phyloP scores from a whole-genome alignment of 1,140 invertebrate genomes.

The Scaptodrosophila lebanonensis region DNA sequence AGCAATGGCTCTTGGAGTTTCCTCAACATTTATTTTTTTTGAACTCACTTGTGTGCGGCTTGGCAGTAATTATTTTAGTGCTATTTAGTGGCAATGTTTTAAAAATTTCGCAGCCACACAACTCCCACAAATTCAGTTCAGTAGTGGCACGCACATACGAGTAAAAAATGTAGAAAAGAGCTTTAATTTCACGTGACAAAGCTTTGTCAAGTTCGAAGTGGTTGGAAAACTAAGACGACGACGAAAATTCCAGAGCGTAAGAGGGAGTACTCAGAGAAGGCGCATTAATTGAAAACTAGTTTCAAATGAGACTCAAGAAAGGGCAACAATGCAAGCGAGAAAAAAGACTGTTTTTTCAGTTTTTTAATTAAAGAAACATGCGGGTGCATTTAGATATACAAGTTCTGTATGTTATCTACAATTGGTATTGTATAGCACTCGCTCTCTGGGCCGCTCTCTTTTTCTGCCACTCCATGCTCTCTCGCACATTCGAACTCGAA shows the following conservation, averaged over 20 bases:
- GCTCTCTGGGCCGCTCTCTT: slow-evolving; percentile 2
- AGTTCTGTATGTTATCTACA: slow-evolving; percentile 27
- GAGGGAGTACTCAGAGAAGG: neutral
- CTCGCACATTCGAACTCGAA: slow-evolving; percentile 57
- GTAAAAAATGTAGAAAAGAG: slow-evolving; percentile 54
- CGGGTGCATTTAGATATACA: slow-evolving; percentile 19
- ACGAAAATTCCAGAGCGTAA: slow-evolving; percentile 25
- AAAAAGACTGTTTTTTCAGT: no score
- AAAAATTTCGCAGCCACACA: slow-evolving; percentile 7
- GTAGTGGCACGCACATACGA: slow-evolving; percentile 5
- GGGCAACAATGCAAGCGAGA: no score
- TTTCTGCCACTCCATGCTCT: slow-evolving; percentile 19
- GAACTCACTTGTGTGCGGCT: neutral
- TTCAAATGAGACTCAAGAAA: neutral
- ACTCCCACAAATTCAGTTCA: slow-evolving; percentile 19
- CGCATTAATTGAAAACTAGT: neutral
- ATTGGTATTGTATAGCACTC: neutral
- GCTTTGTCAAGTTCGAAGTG: slow-evolving; percentile 68
- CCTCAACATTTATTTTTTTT: neutral
- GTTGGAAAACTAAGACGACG: slow-evolving; percentile 16
- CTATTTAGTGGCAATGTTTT: neutral
- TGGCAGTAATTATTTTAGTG: neutral
- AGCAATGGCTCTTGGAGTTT: neutral
- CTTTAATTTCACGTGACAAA: slow-evolving; percentile 69
- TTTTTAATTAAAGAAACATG: slow-evolving; percentile 19